Evolutionary conservation across 2,888 invertebrate genomes (phyloP), one percentile per base, ranked within the genome.

Genomic region (Noctuana brunneofusca): DNA sequence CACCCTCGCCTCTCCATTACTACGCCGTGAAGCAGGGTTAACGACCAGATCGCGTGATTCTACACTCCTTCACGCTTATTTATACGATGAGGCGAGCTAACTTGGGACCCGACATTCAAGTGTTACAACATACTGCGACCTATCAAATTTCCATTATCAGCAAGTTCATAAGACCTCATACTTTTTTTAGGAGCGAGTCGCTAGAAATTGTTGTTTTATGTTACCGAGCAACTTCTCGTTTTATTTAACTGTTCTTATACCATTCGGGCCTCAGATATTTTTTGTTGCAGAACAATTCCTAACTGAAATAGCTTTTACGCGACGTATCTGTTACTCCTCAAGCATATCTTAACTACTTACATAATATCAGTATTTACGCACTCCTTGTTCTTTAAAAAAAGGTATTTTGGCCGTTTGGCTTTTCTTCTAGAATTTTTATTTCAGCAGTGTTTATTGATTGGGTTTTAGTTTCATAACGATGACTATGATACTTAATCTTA

Each of bases 101-200:
- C 83, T 78, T 75, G 71, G 72, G 73, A 73, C 71, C 76, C 80
- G 75, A 80, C 82, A 81, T 83, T 86, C 83, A 80, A 84, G 82
- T 79, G 78, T 80, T 80, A 78, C 81, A 78, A 73, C 74, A 79
- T 72, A 74, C 77, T 70, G 81, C 81, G 84, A 87, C 87, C 87
- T 89, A 89, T 89, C 86, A 87, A 87, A 84, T 83, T 82, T 81
- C 81, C 84, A 86, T 87, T 87, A 88, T 81, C 84, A 80, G 76
- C 70, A 69, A 69, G 73, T 72, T 64, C 59, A 32, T 55, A 62
- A 27, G 55, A 16, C 38, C 27, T 32, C 20, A 14, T 48, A 27
- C 24, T 27, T 55, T 55, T 32, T 43, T 22, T 16, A 48, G 48
- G 3, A 3, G 35, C 8, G 11, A n/a, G n/a, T 48, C 2, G 48